Conservation (phyloP, 2,113 vertebrate genomes). For the Odontesthes bonariensis region DNA sequence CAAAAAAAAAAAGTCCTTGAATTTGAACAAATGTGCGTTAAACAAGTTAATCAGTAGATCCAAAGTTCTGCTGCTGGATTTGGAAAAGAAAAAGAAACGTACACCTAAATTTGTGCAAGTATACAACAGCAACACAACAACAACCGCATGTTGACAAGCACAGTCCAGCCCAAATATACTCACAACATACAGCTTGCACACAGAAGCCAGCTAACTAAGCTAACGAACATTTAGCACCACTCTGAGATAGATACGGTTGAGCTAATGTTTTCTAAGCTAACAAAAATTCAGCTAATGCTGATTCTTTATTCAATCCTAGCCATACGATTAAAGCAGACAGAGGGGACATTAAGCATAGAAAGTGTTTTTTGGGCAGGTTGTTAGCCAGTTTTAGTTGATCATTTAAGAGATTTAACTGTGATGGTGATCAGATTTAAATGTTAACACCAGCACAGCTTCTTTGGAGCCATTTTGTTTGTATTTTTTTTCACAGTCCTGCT, state of each 20-base stretch:
- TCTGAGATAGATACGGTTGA: neutral
- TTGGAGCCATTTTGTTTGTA: no score
- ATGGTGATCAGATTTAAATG: no score
- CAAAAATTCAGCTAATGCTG: no score
- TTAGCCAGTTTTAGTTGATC: no score
- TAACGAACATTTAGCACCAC: neutral
- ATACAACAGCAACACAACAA: constrained; percentile 2
- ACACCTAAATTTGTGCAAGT: constrained; percentile 19
- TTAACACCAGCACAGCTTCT: no score
- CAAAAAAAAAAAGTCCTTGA: neutral
- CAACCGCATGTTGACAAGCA: constrained; percentile 6
- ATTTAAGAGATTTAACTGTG: no score
- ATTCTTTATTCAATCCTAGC: no score
- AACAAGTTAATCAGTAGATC: constrained; percentile 20
- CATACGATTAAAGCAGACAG: no score
- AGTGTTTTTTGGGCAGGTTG: no score
- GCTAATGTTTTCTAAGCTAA: no score
- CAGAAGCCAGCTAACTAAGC: neutral
- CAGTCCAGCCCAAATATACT: constrained; percentile 13
- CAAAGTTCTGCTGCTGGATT: constrained; percentile 1
- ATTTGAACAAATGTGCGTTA: constrained; percentile 8
- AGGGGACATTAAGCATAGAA: no score
- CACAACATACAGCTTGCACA: neutral
- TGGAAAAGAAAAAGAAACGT: neutral
- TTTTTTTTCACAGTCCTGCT: no score